Evolutionary conservation across 64 coral and sea anemone genomes (phyloP).

Genomic region (Dendrophyllia cribrosa): DNA sequence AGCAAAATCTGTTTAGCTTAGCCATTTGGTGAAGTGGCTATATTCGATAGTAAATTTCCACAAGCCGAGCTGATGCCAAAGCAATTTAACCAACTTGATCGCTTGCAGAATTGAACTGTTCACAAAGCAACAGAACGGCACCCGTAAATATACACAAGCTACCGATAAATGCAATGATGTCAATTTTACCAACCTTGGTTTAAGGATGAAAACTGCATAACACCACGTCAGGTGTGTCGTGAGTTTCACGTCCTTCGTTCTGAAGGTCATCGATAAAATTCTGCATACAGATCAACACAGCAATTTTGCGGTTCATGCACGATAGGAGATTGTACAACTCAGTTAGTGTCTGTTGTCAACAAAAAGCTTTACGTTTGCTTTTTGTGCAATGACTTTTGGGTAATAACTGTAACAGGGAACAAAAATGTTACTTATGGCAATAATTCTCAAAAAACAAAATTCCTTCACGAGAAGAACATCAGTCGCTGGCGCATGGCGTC

Average conservation of each 20-base stretch:
- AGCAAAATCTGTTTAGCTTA: neutral
- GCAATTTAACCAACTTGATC: neutral
- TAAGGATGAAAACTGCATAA: constrained; percentile 39
- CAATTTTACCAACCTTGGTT: constrained; percentile 43
- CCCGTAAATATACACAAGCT: neutral
- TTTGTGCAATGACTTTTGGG: constrained; percentile 41
- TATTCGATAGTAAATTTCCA: neutral
- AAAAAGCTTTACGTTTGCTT: neutral
- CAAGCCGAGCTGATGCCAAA: neutral
- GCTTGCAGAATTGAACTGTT: neutral
- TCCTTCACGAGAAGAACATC: neutral
- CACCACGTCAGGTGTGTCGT: neutral
- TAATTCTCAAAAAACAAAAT: constrained; percentile 32
- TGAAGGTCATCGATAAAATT: constrained; percentile 33
- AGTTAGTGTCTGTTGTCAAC: constrained; percentile 15
- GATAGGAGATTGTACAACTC: neutral
- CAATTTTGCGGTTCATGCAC: constrained; percentile 7
- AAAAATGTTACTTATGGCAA: constrained; percentile 40
- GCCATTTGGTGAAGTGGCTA: neutral
- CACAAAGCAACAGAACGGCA: neutral
- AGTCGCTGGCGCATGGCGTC: neutral
- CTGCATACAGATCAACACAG: constrained; percentile 11
- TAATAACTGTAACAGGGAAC: constrained; percentile 3
- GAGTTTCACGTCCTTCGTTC: neutral
- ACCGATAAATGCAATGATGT: neutral